These are phyloP conservation scores for Australoheros scitulus DNA, from an alignment of 2,113 vertebrate genomes.

Conservation along the genomic window DNA sequence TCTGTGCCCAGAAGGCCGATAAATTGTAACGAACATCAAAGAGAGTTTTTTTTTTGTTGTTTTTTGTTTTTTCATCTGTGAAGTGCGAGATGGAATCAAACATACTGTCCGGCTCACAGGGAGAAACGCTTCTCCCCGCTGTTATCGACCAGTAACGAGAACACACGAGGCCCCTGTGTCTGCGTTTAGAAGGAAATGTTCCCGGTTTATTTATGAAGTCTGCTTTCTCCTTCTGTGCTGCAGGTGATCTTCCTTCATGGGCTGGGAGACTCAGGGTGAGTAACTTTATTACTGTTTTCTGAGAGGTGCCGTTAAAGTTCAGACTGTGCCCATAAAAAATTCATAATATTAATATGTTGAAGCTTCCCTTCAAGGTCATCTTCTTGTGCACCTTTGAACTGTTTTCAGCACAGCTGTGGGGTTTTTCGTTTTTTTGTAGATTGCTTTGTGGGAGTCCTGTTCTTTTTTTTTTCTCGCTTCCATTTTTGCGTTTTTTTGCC, in stretches of 20 bases:
- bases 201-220: accelerated
- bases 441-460: too few species aligned
- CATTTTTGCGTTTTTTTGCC: too few species aligned
- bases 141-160: neutral
- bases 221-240: slow-evolving; percentile 22
- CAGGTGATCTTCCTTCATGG: slow-evolving; percentile 99
- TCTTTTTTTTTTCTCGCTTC: too few species aligned
- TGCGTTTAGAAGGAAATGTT: neutral
- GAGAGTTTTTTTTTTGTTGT: neutral
- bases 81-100: neutral
- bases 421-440: too few species aligned
- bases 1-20: neutral
- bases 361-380: neutral
- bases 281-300: neutral
- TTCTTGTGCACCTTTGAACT: neutral
- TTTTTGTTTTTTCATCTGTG: neutral
- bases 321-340: too few species aligned
- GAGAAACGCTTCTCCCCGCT: neutral
- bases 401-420: accelerated
- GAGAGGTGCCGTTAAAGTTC: neutral
- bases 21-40: slow-evolving; percentile 2
- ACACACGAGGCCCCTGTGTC: neutral
- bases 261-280: slow-evolving; percentile 96
- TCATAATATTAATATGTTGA: too few species aligned
- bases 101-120: neutral